Evolutionary conservation across 2,888 invertebrate species (phyloP).

Genomic region (Boloria selene): DNA sequence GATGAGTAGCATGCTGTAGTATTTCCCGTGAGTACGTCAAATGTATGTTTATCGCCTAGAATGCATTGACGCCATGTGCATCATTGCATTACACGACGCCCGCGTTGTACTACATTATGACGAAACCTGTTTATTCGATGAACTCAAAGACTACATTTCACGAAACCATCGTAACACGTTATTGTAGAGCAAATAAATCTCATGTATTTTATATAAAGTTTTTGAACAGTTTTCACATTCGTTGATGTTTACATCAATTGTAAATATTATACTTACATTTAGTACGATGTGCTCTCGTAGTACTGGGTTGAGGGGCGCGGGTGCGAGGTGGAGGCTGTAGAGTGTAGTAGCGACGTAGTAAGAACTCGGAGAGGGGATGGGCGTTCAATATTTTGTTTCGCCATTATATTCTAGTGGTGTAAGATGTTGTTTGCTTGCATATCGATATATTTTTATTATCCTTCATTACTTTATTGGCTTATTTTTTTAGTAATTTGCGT

Average conservation of each 20-base stretch:
- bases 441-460: constrained; percentile 27
- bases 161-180: constrained; percentile 63
- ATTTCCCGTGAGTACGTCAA: constrained; percentile 28
- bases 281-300: constrained; percentile 47
- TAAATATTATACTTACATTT: constrained; percentile 17
- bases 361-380: constrained; percentile 49
- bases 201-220: neutral
- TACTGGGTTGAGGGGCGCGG: constrained; percentile 51
- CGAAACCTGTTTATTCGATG: constrained; percentile 58
- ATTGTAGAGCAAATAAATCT: constrained; percentile 46
- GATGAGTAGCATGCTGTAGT: constrained; percentile 25
- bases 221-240: no score
- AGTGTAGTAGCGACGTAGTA: constrained; percentile 73
- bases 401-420: constrained; percentile 43
- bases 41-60: constrained; percentile 40
- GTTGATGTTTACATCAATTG: neutral
- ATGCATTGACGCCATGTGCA: constrained; percentile 54
- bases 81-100: constrained; percentile 48
- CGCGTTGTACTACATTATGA: constrained; percentile 47
- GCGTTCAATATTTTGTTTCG: constrained; percentile 62
- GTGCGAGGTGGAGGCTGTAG: constrained; percentile 62
- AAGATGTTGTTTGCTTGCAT: neutral
- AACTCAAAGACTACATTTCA: constrained; percentile 57
- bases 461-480: neutral
- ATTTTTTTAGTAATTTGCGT: neutral